Conservation (phyloP, 2,797 vertebrate species). For the Siniperca scherzeri region DNA sequence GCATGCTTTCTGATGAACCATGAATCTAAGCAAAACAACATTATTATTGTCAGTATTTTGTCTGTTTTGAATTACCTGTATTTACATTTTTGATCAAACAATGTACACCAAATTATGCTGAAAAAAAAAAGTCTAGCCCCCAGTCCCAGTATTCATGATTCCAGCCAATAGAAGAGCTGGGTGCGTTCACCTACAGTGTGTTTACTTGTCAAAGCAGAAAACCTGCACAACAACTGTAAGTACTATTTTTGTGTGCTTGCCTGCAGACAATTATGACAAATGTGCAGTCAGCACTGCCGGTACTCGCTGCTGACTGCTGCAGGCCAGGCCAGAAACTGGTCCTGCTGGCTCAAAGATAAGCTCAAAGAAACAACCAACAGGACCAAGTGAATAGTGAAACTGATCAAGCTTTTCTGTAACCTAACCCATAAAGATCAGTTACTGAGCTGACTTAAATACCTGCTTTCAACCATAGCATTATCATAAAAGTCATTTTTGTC, state of each 20-base stretch:
- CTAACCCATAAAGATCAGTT: slow-evolving; percentile 51
- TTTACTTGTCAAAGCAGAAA: slow-evolving; percentile 67
- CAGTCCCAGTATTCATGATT: not conserved
- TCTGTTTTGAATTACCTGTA: not conserved
- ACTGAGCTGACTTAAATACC: not conserved
- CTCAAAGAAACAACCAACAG: slow-evolving; percentile 63
- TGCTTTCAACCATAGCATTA: slow-evolving; percentile 39
- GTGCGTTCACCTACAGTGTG: slow-evolving; percentile 49
- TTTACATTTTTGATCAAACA: not conserved
- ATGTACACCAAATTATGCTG: not conserved
- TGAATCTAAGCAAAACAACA: not conserved
- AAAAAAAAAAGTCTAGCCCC: not conserved
- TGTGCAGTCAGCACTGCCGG: slow-evolving; percentile 59
- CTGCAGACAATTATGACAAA: slow-evolving; percentile 77
- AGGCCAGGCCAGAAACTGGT: slow-evolving; percentile 55
- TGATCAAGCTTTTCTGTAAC: slow-evolving; percentile 60
- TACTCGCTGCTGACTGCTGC: slow-evolving; percentile 59
- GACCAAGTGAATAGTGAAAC: slow-evolving; percentile 24
- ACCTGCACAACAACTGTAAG: slow-evolving; percentile 66
- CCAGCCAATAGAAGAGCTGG: slow-evolving; percentile 7
- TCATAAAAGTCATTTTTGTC: slow-evolving; percentile 39
- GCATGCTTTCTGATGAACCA: not conserved
- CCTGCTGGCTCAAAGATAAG: slow-evolving; percentile 70
- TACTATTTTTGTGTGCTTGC: slow-evolving; percentile 65
- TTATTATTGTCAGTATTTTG: not conserved